These are phyloP conservation scores for Drosophila trapezifrons DNA, from an alignment of 1,140 invertebrate species.

Conservation along the genomic window DNA sequence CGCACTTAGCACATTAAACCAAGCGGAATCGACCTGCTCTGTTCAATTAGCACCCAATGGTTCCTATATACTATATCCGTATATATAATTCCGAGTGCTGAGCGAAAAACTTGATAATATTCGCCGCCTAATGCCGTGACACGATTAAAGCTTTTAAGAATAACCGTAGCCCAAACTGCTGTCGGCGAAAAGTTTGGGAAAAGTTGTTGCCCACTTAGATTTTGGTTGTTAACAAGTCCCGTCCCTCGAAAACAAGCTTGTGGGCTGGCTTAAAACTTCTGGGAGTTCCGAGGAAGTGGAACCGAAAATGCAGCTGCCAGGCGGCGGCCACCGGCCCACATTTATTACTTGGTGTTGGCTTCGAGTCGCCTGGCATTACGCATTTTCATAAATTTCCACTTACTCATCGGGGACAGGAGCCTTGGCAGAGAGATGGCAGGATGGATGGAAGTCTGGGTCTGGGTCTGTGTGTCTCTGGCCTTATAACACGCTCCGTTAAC, in stretches of 20 bases:
- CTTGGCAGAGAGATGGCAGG: background rate
- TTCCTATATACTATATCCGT: constrained; percentile 5
- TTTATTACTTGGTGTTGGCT: constrained; percentile 48
- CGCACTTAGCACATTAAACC: constrained; percentile 4
- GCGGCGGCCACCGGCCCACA: constrained; percentile 31
- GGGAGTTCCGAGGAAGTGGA: constrained; percentile 49
- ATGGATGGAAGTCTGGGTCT: constrained; percentile 5
- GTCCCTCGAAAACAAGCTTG: constrained; percentile 37
- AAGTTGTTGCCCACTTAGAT: constrained; percentile 79
- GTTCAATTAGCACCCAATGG: constrained; percentile 34
- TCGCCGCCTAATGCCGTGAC: constrained; percentile 48
- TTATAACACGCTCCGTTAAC: constrained; percentile 81
- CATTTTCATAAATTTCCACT: constrained; percentile 81
- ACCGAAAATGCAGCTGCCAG: constrained; percentile 54
- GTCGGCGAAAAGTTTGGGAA: constrained; percentile 61
- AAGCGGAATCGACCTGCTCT: constrained; percentile 5
- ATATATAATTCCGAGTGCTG: constrained; percentile 26
- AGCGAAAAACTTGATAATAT: constrained; percentile 50
- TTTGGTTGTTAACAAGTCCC: constrained; percentile 69
- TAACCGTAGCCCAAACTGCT: constrained; percentile 56
- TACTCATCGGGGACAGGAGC: constrained; percentile 58
- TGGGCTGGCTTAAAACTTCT: constrained; percentile 59
- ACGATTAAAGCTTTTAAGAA: constrained; percentile 62
- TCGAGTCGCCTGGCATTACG: constrained; percentile 42
- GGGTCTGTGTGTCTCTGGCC: constrained; percentile 28